phyloP scores from a whole-genome alignment of 2,797 vertebrate species.

The Bryconaethiops microstoma region DNA sequence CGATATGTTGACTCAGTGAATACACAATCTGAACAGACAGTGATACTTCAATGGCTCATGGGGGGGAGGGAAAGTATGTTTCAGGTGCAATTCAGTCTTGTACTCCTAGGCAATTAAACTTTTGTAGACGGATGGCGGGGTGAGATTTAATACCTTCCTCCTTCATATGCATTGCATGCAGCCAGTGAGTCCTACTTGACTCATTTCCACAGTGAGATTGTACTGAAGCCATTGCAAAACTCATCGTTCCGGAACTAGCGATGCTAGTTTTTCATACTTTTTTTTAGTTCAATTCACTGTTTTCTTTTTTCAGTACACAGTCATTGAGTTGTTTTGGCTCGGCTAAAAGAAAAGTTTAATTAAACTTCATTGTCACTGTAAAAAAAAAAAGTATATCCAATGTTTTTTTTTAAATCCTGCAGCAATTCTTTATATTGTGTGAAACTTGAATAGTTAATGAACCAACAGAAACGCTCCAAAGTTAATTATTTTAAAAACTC shows the following conservation, averaged over 20 bases:
- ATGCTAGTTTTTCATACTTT: background rate
- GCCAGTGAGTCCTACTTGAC: background rate
- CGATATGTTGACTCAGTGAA: constrained; percentile 15
- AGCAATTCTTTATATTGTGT: too few relatives aligned
- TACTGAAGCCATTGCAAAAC: background rate
- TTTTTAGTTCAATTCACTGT: background rate
- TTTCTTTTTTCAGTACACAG: background rate
- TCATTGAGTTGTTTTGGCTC: background rate
- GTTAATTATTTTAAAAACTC: too few relatives aligned
- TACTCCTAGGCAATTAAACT: background rate
- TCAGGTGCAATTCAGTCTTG: background rate
- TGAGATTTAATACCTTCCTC: background rate
- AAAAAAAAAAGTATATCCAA: too few relatives aligned
- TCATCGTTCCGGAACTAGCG: background rate
- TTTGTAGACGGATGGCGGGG: background rate
- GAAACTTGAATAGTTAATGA: too few relatives aligned
- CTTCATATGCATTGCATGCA: background rate
- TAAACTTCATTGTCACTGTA: background rate
- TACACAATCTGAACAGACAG: constrained; percentile 1
- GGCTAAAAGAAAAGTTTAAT: background rate
- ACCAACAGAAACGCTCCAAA: too few relatives aligned
- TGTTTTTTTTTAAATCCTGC: too few relatives aligned
- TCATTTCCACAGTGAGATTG: background rate
- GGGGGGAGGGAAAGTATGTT: background rate
- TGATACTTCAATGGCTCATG: background rate